Evolutionary conservation across 2,797 vertebrate genomes (phyloP).

Genomic region (Eulemur coronatus): DNA sequence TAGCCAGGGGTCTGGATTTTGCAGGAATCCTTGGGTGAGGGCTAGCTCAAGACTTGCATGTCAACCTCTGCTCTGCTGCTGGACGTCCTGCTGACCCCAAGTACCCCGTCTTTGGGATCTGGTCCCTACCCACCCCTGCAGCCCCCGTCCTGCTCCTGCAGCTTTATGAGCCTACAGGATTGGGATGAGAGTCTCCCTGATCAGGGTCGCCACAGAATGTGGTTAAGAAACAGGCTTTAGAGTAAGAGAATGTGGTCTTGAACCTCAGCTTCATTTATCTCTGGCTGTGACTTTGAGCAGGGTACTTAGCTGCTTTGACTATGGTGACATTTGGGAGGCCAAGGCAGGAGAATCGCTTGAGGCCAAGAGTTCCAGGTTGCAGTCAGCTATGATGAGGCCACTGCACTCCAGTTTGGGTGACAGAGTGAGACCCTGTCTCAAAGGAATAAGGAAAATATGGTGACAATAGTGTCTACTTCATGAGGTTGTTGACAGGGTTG

Average conservation of each 20-base stretch:
- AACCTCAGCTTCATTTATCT: neutral
- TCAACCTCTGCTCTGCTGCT: neutral
- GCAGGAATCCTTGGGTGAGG: neutral
- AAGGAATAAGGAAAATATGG: neutral
- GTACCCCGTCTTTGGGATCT: neutral
- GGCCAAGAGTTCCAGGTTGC: too few species aligned
- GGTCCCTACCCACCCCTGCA: too few species aligned
- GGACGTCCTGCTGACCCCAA: neutral
- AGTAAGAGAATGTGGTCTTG: neutral
- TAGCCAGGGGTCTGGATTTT: neutral
- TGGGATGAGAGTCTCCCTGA: neutral
- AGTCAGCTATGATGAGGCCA: too few species aligned
- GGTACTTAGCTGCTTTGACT: neutral
- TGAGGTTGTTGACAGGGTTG: neutral
- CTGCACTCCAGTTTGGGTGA: too few species aligned
- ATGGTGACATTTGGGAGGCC: neutral
- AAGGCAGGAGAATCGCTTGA: too few species aligned
- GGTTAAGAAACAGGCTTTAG: neutral
- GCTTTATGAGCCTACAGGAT: neutral
- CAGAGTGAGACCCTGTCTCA: too few species aligned
- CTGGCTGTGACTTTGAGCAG: neutral
- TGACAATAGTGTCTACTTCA: neutral
- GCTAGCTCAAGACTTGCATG: neutral
- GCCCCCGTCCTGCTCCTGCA: neutral
- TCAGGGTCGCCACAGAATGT: rapidly evolving